Conservation (phyloP, 2,797 vertebrate species). For the Sparus aurata region DNA sequence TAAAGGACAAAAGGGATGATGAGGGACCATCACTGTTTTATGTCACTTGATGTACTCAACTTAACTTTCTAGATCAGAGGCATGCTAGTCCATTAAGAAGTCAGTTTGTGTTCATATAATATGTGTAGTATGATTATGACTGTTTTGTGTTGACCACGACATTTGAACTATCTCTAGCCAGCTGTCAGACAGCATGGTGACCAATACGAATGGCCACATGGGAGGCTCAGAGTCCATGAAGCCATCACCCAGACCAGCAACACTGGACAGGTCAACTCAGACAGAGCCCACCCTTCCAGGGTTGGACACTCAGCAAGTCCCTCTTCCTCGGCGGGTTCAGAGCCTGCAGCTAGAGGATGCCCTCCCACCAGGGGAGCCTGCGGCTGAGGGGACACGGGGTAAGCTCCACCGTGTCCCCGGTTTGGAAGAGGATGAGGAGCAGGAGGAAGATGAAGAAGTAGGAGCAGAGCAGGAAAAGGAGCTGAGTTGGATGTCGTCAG, state of each 20-base stretch:
- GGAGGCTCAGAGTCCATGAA: slow-evolving; percentile 49
- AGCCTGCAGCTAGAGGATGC: slow-evolving; percentile 84
- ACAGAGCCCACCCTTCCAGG: slow-evolving; percentile 68
- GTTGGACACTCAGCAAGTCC: slow-evolving; percentile 40
- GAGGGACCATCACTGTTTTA: neutral
- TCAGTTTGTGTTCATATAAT: slow-evolving; percentile 25
- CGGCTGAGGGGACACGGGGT: slow-evolving; percentile 51
- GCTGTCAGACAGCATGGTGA: slow-evolving; percentile 70
- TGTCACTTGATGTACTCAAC: neutral
- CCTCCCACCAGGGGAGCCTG: slow-evolving; percentile 46
- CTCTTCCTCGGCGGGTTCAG: slow-evolving; percentile 50
- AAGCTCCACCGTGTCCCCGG: slow-evolving; percentile 69
- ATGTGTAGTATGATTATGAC: slow-evolving; percentile 26
- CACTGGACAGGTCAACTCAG: slow-evolving; percentile 82
- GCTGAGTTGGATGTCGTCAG: slow-evolving; percentile 67
- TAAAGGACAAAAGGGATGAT: neutral
- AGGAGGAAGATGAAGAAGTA: slow-evolving; percentile 63
- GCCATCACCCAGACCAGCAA: slow-evolving; percentile 48
- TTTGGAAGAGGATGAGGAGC: slow-evolving; percentile 71
- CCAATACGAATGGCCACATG: slow-evolving; percentile 74
- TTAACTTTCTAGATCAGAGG: neutral
- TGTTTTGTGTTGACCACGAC: slow-evolving; percentile 54
- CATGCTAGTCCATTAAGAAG: neutral
- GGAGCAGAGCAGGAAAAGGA: slow-evolving; percentile 69
- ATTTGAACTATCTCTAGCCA: slow-evolving; percentile 76